Percentiles rank a stretch among this genome's conserved stretches.
Evolutionary conservation across 2,888 invertebrate genomes (phyloP).

Genomic region (Monopis laevigella): DNA sequence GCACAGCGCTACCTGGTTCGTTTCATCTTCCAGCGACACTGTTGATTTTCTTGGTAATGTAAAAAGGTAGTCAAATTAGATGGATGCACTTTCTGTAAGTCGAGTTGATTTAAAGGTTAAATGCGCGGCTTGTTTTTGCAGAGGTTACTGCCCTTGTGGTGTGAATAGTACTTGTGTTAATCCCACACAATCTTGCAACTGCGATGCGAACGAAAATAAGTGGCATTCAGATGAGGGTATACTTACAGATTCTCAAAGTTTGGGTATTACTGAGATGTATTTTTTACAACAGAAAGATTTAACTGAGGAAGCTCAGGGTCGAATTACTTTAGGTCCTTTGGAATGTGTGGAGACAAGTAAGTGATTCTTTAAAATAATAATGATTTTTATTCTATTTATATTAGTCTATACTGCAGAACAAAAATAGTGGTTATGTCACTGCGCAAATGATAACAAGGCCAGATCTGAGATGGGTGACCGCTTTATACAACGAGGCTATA

Average conservation of each 20-base stretch:
- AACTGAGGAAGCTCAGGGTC: conserved; percentile 83
- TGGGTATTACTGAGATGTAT: conserved; percentile 91
- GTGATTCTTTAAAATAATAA: conserved; percentile 27
- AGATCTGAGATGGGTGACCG: too few relatives aligned
- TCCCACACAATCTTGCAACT: conserved; percentile 87
- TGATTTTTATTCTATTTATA: too few relatives aligned
- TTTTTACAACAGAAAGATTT: conserved; percentile 87
- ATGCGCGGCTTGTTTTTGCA: conserved; percentile 30
- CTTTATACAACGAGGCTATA: too few relatives aligned
- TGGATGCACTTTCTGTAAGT: not conserved
- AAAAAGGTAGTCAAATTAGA: conserved; percentile 64
- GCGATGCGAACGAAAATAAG: conserved; percentile 86
- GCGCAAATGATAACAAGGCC: too few relatives aligned
- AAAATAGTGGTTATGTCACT: too few relatives aligned
- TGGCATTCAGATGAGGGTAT: conserved; percentile 92
- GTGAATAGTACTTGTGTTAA: conserved; percentile 85
- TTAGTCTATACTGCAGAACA: too few relatives aligned
- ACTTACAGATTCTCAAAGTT: conserved; percentile 79
- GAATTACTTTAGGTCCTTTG: conserved; percentile 89
- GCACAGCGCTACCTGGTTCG: conserved; percentile 90
- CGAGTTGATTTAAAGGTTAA: not conserved
- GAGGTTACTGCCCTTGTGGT: conserved; percentile 79
- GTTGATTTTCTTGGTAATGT: conserved; percentile 87
- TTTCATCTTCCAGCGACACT: conserved; percentile 81
- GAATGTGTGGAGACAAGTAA: conserved; percentile 95